A percentile compares a stretch with the other conserved stretches of the same genome.
Evolutionary conservation across 2,797 vertebrate species (phyloP).

Genomic region (Phrynocephalus forsythii): DNA sequence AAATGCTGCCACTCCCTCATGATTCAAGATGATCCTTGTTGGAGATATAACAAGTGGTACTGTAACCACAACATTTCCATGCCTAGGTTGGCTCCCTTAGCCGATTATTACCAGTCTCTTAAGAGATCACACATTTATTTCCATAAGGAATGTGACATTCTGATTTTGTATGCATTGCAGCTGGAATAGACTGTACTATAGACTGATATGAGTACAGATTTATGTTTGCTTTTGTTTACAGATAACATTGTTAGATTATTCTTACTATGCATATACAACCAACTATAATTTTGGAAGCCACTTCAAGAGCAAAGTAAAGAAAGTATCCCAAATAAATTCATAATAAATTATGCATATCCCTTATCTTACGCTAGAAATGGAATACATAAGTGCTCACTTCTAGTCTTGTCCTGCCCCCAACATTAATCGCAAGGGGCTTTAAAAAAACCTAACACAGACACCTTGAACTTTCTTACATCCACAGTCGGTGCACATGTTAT

Average conservation of each 20-base stretch:
- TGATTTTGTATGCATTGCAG: neutral
- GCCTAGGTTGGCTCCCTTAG: neutral
- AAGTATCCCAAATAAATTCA: neutral
- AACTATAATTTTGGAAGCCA: neutral
- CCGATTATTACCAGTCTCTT: neutral
- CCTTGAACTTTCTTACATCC: neutral
- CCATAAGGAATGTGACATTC: neutral
- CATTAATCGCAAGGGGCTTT: neutral
- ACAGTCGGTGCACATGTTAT: neutral
- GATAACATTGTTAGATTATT: neutral
- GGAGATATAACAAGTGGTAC: too few relatives aligned
- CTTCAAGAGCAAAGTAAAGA: neutral
- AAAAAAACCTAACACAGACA: neutral
- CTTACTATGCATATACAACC: neutral
- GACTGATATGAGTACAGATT: neutral
- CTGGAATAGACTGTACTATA: neutral
- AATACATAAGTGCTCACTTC: neutral
- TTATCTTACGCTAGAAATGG: conserved; percentile 12
- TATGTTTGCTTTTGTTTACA: conserved; percentile 2
- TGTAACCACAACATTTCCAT: neutral
- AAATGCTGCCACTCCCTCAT: neutral
- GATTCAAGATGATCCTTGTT: neutral
- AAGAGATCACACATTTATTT: neutral
- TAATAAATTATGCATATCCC: neutral
- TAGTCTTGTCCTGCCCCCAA: neutral